These are phyloP conservation scores for Antheraea yamamai DNA, from an alignment of 2,888 invertebrate genomes.

Conservation along the genomic window DNA sequence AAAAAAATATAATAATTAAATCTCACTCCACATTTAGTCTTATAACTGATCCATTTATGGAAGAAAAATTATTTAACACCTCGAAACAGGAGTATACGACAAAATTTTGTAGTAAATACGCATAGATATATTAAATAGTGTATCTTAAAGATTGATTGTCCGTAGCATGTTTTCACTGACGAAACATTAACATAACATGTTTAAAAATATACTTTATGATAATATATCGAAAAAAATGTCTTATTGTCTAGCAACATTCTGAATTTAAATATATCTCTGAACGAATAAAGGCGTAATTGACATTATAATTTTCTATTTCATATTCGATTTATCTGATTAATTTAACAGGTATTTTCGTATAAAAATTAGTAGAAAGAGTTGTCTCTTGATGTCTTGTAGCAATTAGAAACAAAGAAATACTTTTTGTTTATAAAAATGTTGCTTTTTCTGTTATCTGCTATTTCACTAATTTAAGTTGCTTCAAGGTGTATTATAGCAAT, in stretches of 20 bases:
- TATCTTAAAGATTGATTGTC: no score
- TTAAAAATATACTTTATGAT: background rate
- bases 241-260: background rate
- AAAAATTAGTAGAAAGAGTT: no score
- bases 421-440: no score
- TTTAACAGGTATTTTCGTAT: no score
- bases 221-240: background rate
- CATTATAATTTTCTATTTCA: no score
- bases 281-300: background rate
- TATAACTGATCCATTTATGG: background rate
- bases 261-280: background rate
- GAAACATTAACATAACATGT: background rate
- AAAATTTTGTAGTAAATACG: background rate
- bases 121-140: background rate
- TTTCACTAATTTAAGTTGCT: no score
- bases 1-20: background rate
- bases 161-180: background rate
- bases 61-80: background rate
- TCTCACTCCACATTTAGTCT: conserved; percentile 9
- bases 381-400: no score
- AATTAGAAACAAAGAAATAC: no score
- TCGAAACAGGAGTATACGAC: background rate
- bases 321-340: no score
- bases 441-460: no score
- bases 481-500: no score